Percentiles rank a stretch among this genome's conserved stretches.
These are phyloP conservation scores for Bergia puertoricense DNA, from an alignment of 92 coral and sea anemone species.

Conservation along the genomic window DNA sequence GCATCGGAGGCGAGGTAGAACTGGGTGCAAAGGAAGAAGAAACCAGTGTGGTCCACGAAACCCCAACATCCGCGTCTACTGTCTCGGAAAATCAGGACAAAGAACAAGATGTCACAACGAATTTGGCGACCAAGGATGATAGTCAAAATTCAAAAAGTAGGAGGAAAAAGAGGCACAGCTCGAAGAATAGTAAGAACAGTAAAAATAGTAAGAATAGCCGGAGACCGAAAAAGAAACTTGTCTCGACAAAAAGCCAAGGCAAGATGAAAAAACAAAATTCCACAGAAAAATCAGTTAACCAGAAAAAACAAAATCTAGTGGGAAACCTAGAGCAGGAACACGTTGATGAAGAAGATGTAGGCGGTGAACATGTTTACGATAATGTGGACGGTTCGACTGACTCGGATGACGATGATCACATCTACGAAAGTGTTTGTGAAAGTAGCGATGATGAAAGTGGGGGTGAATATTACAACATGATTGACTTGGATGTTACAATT, in stretches of 20 bases:
- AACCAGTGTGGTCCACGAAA: neutral
- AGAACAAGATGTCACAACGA: neutral
- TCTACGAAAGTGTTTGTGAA: slow-evolving; percentile 39
- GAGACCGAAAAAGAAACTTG: neutral
- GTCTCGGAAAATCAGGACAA: neutral
- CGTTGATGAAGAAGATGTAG: slow-evolving; percentile 23
- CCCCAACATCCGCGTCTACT: too few species aligned
- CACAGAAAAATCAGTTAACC: neutral
- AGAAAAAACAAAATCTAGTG: neutral
- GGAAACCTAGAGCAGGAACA: slow-evolving; percentile 9
- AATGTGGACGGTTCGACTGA: slow-evolving; percentile 6
- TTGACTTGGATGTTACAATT: neutral
- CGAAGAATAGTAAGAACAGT: slow-evolving; percentile 1
- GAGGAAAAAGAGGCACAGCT: neutral
- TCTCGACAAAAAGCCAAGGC: neutral
- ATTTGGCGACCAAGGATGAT: neutral
- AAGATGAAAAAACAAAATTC: slow-evolving; percentile 24
- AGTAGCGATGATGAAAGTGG: slow-evolving; percentile 19
- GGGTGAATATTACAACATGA: slow-evolving; percentile 28
- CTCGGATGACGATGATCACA: slow-evolving; percentile 28
- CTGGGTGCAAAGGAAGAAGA: neutral
- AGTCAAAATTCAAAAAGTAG: neutral
- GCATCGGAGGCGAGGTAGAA: neutral
- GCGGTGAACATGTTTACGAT: slow-evolving; percentile 36
- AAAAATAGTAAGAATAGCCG: slow-evolving; percentile 4